Conservation (phyloP, 92 coral and sea anemone genomes). For the Porites divaricata region DNA sequence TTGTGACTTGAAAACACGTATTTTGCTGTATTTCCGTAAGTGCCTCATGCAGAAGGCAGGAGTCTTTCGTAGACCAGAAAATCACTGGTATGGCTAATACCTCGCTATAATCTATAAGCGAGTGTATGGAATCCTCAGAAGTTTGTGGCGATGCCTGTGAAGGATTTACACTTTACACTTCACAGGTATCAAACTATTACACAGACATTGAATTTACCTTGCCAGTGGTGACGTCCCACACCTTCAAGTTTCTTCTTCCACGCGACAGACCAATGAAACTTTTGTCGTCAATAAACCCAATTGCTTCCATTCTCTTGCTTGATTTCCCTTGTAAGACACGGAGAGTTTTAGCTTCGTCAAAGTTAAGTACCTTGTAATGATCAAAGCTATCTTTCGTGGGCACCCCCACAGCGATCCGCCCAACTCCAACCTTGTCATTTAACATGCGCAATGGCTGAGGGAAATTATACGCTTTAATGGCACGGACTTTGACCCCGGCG, state of each 20-base stretch:
- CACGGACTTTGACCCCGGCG: constrained; percentile 77
- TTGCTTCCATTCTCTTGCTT: constrained; percentile 92
- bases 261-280: constrained; percentile 84
- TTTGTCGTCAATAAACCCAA: constrained; percentile 78
- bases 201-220: constrained; percentile 42
- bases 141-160: too few species aligned
- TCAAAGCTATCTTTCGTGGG: constrained; percentile 69
- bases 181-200: too few species aligned
- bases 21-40: too few species aligned
- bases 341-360: constrained; percentile 71
- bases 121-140: too few species aligned
- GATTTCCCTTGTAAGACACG: constrained; percentile 81
- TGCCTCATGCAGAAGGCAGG: too few species aligned
- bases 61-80: too few species aligned
- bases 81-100: too few species aligned
- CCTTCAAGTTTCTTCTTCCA: constrained; percentile 88
- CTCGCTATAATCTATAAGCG: too few species aligned
- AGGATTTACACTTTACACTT: too few species aligned
- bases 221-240: constrained; percentile 89
- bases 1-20: too few species aligned
- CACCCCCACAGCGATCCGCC: constrained; percentile 78
- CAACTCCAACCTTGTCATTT: constrained; percentile 78
- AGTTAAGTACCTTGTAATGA: constrained; percentile 82
- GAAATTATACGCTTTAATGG: constrained; percentile 50
- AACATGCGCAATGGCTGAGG: constrained; percentile 81